Conservation (phyloP, 2,113 vertebrate species). For the Brienomyrus longianalis region DNA sequence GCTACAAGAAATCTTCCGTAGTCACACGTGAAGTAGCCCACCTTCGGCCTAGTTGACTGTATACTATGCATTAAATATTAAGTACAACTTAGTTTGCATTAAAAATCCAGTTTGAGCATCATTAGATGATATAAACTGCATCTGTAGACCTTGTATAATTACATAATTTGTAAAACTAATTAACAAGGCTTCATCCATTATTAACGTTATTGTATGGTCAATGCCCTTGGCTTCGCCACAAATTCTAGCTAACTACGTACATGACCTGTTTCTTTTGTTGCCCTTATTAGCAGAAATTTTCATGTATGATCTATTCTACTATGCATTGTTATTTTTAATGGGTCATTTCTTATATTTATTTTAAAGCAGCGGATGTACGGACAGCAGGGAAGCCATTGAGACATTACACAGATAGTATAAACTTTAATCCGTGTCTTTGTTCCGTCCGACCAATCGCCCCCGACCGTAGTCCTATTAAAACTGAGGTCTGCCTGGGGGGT, state of each 20-base stretch:
- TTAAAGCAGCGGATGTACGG: background rate
- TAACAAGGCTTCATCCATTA: background rate
- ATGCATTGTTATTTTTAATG: background rate
- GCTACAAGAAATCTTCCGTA: background rate
- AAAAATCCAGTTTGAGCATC: background rate
- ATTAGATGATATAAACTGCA: background rate
- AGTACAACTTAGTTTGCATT: background rate
- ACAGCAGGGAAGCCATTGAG: no score
- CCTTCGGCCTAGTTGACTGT: background rate
- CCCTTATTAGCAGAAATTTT: background rate
- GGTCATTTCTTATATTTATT: background rate
- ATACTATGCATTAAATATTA: background rate
- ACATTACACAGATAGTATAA: background rate
- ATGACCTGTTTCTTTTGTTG: background rate
- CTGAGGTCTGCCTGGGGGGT: background rate
- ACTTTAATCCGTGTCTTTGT: background rate
- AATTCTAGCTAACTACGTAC: background rate
- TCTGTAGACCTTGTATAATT: background rate
- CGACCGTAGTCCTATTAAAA: background rate
- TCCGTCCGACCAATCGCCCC: background rate
- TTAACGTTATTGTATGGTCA: background rate
- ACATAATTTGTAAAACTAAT: background rate
- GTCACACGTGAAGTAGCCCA: background rate
- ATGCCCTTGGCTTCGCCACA: background rate
- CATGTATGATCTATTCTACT: background rate